Evolutionary conservation across 2,888 invertebrate species (phyloP), one percentile per base, ranked within the genome.

Genomic region (Nasonovia ribisnigri): DNA sequence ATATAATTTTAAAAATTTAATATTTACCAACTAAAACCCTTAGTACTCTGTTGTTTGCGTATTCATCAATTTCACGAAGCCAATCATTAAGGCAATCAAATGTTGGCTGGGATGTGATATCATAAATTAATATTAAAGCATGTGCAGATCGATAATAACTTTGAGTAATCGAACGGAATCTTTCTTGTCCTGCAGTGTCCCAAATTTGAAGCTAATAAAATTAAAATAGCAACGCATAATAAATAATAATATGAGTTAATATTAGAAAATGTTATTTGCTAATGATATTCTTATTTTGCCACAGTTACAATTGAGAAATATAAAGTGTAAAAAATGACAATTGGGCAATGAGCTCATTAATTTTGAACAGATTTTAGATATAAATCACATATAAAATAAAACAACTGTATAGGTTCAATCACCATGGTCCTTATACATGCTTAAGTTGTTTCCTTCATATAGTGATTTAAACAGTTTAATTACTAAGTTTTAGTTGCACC

Each of bases 171-270:
- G 99, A 99, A 94, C 99, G 97, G 96, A 99, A 99, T 95, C 98
- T 96, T 96, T 99, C 99, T 96, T 99, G 99, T 0, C 99, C 99
- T 3, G 99, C 99, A 26, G 99, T 99, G 95, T 99, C 99, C 99
- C 99, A 99, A 95, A 99, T 99, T 97, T 99, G 99, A 94, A 99
- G 96, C 98, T 99, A 95, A 94, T 96, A 96, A 93, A 77, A 94
- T 86, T 94, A 93, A 94, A 67, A 86, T 87, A 88, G 46, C 1
- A 93, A 86, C 8, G 1, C 20, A 67, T 6, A 60, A 46, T 46
- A 46, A 46, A 46, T 46, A 46, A 46, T 46, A 46, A 88, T 60
- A 46, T 43, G n/a, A 90, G 29, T 42, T 48, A 87, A 51, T 42
- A 67, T 51, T 3, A n/a, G 16, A 87, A 87, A 87, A 26, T 48